These are phyloP conservation scores for Sebastiscus albofasciatus DNA, from an alignment of 2,797 vertebrate species.

Conservation along the genomic window DNA sequence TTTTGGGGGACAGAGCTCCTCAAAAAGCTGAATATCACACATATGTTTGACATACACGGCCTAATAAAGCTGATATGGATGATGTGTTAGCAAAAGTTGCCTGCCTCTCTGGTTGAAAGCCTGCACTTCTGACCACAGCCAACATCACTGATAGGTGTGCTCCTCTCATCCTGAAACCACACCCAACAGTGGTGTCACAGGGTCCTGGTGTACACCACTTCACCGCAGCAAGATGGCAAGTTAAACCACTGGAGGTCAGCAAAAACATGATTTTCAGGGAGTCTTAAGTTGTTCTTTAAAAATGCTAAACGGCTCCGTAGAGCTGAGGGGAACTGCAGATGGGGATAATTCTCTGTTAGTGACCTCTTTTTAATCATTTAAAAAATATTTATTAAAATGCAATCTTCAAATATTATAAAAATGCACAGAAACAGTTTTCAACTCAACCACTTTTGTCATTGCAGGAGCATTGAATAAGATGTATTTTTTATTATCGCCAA, in stretches of 20 bases:
- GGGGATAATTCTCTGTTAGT: not conserved
- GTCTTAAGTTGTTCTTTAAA: no score
- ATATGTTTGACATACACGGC: not conserved
- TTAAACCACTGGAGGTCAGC: not conserved
- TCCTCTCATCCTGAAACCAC: no score
- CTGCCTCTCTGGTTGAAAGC: not conserved
- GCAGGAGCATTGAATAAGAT: not conserved
- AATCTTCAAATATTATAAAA: not conserved
- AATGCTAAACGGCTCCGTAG: not conserved
- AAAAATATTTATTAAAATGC: not conserved
- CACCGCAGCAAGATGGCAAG: not conserved
- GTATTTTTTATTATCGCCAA: not conserved
- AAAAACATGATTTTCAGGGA: not conserved
- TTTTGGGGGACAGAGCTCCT: not conserved
- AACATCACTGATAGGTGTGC: not conserved
- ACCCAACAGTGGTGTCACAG: not conserved
- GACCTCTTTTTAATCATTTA: not conserved
- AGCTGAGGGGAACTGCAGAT: no score
- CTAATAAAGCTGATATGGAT: not conserved
- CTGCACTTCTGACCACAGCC: not conserved
- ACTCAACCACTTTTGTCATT: not conserved
- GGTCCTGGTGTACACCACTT: not conserved
- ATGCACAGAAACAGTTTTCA: not conserved
- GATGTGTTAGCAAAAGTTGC: not conserved
- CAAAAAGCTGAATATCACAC: not conserved